Evolutionary conservation across 2,113 vertebrate genomes (phyloP), one percentile per base, ranked within the genome.

Genomic region (Scophthalmus maximus): DNA sequence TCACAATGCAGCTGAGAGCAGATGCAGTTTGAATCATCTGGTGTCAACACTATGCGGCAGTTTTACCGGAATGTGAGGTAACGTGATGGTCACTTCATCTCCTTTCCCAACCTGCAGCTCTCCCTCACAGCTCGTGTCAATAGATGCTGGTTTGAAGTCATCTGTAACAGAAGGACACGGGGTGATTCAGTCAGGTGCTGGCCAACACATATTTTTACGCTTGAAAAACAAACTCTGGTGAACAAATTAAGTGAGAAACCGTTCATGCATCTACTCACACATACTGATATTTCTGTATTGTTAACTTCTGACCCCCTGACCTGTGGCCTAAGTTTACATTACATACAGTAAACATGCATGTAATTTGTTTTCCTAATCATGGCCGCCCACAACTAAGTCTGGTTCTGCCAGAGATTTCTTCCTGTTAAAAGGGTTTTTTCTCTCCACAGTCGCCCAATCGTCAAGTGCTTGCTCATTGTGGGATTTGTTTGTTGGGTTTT

Each of bases 91-190:
- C 42, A 99, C 97, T 84, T 99, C 97, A 70, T 99, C 98, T 84
- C 97, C 97, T 94, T 99, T 99, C 66, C 98, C 98, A 11, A 98
- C 97, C 42, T 99, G 97, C 23, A 99, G 94, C 53, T 98, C 96
- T 30, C 98, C 98, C 81, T 99, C 97, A 78, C 96, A 98, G 53
- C 96, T 95, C 0, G 97, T 99, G 73, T 99, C 97, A 55, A 99
- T 98, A 0, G 98, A 99, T 0, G 98, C 98, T 4, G 98, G 98
- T 73, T 99, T 99, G 91, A 99, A 99, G 75, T 99, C 98, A 95
- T 99, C 98, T 99, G 64, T 18, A 85, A 65, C 89, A 22, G 0
- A 58, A 40, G 25, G 0, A 2, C 18, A 63, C 1, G n/a, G n/a
- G n/a, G n/a, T 5, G 38, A 32, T 20, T 51, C 14, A 4, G 12